phyloP scores from a whole-genome alignment of 2,113 vertebrate genomes.

The Aix galericulata region DNA sequence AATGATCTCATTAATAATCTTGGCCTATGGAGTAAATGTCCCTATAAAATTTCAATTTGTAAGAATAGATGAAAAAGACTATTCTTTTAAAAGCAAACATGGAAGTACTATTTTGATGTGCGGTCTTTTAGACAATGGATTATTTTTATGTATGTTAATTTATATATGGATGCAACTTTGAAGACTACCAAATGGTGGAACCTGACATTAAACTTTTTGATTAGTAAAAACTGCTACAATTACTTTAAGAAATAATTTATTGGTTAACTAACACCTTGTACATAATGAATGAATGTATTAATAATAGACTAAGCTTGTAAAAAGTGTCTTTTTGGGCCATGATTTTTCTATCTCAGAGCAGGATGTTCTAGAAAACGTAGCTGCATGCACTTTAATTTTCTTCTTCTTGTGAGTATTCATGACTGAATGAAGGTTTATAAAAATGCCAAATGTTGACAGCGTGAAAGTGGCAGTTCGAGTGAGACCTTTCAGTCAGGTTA shows the following conservation, averaged over 20 bases:
- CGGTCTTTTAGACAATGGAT: slow-evolving; percentile 35
- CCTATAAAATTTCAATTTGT: slow-evolving; percentile 31
- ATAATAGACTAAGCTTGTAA: slow-evolving; percentile 27
- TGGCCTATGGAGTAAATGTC: background rate
- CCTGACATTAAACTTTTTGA: slow-evolving; percentile 50
- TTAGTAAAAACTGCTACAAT: slow-evolving; percentile 30
- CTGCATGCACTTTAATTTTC: background rate
- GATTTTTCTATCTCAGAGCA: background rate
- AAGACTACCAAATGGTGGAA: slow-evolving; percentile 24
- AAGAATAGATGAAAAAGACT: slow-evolving; percentile 8
- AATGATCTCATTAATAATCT: background rate
- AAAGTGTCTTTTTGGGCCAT: background rate
- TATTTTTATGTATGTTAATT: slow-evolving; percentile 55
- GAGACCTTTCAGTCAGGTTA: slow-evolving; percentile 86
- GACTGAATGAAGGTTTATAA: background rate
- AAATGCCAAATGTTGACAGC: slow-evolving; percentile 74
- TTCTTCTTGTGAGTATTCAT: background rate
- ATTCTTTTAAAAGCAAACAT: slow-evolving; percentile 42
- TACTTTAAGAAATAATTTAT: slow-evolving; percentile 66
- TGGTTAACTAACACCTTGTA: slow-evolving; percentile 49
- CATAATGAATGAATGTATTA: slow-evolving; percentile 38
- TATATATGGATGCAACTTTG: slow-evolving; percentile 42
- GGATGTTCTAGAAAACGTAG: background rate
- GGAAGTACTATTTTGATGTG: slow-evolving; percentile 61
- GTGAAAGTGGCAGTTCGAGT: slow-evolving; percentile 84